phyloP scores from a whole-genome alignment of 2,888 invertebrate genomes.

The Mythimna vitellina region DNA sequence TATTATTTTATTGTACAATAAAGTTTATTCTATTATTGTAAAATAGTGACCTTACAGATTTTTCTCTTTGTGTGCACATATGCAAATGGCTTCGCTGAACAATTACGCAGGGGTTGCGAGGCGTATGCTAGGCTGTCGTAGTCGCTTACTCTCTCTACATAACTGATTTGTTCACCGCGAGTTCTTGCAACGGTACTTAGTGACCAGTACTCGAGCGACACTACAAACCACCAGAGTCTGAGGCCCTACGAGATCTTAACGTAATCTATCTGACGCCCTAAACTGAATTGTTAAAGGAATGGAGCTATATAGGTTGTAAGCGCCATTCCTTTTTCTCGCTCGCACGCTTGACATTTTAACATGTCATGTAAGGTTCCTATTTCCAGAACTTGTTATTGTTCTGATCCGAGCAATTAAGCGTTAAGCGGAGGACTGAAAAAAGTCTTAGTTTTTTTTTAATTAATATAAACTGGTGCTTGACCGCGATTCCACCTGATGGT shows the following conservation, averaged over 20 bases:
- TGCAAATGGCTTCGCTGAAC: slow-evolving; percentile 11
- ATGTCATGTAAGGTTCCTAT: background rate
- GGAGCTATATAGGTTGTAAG: no score
- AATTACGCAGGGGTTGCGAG: slow-evolving; percentile 13
- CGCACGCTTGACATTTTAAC: no score
- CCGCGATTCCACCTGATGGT: no score
- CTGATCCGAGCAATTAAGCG: background rate
- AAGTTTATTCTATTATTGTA: no score
- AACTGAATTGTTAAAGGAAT: no score
- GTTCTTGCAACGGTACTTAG: background rate
- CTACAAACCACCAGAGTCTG: background rate
- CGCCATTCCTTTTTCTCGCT: no score
- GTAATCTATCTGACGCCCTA: no score
- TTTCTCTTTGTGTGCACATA: background rate
- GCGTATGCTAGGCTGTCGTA: background rate
- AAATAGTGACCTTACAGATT: background rate
- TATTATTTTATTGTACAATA: background rate
- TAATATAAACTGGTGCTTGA: no score
- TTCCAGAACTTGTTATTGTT: background rate
- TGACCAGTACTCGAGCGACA: background rate
- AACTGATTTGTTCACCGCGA: background rate
- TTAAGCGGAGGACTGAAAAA: no score
- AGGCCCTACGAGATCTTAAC: no score
- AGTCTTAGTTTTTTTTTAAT: no score
- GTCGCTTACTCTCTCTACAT: slow-evolving; percentile 6